Base-by-base conservation (phyloP, 2,797 vertebrate species). In the Spondyliosoma cantharus region DNA sequence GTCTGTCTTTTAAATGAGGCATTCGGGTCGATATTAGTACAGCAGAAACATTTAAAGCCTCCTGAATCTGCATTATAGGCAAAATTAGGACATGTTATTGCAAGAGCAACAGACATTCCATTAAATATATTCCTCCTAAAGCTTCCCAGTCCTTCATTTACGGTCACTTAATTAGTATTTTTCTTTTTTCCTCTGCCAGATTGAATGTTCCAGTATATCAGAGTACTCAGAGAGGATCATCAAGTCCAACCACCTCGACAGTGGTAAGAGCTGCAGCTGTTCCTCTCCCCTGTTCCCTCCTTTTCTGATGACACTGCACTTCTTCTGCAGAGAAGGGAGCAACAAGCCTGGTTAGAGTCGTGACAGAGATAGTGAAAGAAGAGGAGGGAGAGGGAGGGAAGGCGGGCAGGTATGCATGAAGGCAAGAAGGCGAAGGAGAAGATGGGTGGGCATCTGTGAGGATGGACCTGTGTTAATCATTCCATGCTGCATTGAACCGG, bases 201-300 rank as follows among this genome's bases (percentile, higher is more conserved):
- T 99, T 56, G 98, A 99, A 94, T 99, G 98, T 68, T 99, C 98
- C 94, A 99, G 98, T 83, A 99, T 99, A 94, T 98, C 97, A 22
- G 98, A 99, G 89, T 98, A 98, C 90, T 99, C 98, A 0, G 97
- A 99, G 95, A 98, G 97, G 95, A 99, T 99, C 91, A 97, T 99
- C 95, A 99, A 98, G 92, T 96, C 97, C 88, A 99, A 99, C 94
- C 97, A 99, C 85, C 93, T 99, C 92, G 96, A 99, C 92, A 97
- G 95, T 67, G 96, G 98, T 99, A 96, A 98, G 97, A 78, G 68
- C 73, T 58, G 64, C 78, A 63, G 61, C 72, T 52, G 63, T 60
- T 80, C 49, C 22, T 66, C 14, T 13, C 37, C 9, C 3, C 37
- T 37, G 37, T 37, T 61, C 64, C 24, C 71, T 32, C 24, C 37